A percentile compares a stretch with the other conserved stretches of the same genome.
Conservation (phyloP, 1,140 invertebrate species). For the Hypsibius dujardini region DNA sequence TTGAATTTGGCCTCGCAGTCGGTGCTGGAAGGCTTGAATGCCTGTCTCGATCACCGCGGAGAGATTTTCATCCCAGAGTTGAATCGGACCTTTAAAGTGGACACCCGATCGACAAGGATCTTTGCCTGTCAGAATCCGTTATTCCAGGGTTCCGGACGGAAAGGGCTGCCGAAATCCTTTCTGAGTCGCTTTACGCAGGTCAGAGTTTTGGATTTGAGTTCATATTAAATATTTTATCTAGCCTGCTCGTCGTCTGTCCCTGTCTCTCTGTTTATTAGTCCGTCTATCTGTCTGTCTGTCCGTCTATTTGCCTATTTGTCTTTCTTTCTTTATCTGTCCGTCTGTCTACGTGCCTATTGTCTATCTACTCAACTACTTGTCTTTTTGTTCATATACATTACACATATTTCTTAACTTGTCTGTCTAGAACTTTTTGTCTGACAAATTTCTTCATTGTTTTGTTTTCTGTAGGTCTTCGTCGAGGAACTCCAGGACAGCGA, state of each 20-base stretch:
- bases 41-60: slow-evolving; percentile 89
- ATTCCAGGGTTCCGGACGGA: slow-evolving; percentile 79
- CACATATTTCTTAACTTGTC: too few species aligned
- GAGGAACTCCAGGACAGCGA: slow-evolving; percentile 58
- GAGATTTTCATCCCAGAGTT: slow-evolving; percentile 91
- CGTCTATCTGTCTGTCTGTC: too few species aligned
- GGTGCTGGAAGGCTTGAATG: slow-evolving; percentile 91
- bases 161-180: slow-evolving; percentile 89
- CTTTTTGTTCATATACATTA: slow-evolving; percentile 22
- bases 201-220: slow-evolving; percentile 10
- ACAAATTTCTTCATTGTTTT: slow-evolving; percentile 17
- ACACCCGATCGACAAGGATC: slow-evolving; percentile 49
- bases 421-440: background rate
- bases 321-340: too few species aligned
- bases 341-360: background rate
- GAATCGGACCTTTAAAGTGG: slow-evolving; percentile 61
- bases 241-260: background rate
- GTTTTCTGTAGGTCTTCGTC: slow-evolving; percentile 49
- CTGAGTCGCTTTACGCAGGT: slow-evolving; percentile 92
- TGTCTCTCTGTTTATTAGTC: too few species aligned
- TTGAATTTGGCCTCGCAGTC: slow-evolving; percentile 94
- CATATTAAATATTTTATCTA: slow-evolving; percentile 18
- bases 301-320: too few species aligned
- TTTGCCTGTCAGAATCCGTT: slow-evolving; percentile 97
- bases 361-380: slow-evolving; percentile 1